Percentiles rank a stretch among this genome's conserved stretches.
Evolutionary conservation across 2,797 vertebrate species (phyloP).

Genomic region (Carcharodon carcharias): DNA sequence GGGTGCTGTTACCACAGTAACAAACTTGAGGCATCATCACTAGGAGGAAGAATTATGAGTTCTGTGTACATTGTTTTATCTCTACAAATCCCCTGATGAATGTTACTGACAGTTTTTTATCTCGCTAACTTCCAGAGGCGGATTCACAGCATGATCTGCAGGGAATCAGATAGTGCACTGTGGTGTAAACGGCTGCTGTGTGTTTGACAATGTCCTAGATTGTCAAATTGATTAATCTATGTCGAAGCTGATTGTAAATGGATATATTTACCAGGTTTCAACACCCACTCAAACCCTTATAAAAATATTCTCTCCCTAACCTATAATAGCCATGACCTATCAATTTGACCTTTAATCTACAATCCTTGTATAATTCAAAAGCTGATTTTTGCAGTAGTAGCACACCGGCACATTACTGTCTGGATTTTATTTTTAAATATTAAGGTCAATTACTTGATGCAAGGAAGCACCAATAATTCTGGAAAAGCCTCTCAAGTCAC

Average conservation of each 20-base stretch:
- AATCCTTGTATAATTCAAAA: slow-evolving; percentile 34
- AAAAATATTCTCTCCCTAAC: slow-evolving; percentile 34
- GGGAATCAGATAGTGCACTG: slow-evolving; percentile 36
- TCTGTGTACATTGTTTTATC: slow-evolving; percentile 38
- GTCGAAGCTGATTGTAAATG: slow-evolving; percentile 36
- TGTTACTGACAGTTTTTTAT: slow-evolving; percentile 38
- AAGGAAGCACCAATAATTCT: not conserved
- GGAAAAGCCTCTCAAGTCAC: slow-evolving; percentile 11
- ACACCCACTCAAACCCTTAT: slow-evolving; percentile 33
- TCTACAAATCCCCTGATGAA: slow-evolving; percentile 36
- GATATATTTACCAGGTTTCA: slow-evolving; percentile 38
- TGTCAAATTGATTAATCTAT: slow-evolving; percentile 37
- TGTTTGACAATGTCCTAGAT: slow-evolving; percentile 37
- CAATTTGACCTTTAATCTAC: slow-evolving; percentile 36
- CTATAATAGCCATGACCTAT: slow-evolving; percentile 20
- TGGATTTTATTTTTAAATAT: slow-evolving; percentile 22
- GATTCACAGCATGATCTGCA: slow-evolving; percentile 37
- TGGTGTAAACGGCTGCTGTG: slow-evolving; percentile 37
- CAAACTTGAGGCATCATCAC: slow-evolving; percentile 36
- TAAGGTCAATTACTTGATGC: not conserved
- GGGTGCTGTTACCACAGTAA: slow-evolving; percentile 37
- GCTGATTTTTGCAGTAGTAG: not conserved
- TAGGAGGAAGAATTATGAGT: slow-evolving; percentile 37
- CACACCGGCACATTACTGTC: not conserved
- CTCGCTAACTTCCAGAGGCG: slow-evolving; percentile 36